Evolutionary conservation across 2,113 vertebrate genomes (phyloP).

Genomic region (Casuarius casuarius): DNA sequence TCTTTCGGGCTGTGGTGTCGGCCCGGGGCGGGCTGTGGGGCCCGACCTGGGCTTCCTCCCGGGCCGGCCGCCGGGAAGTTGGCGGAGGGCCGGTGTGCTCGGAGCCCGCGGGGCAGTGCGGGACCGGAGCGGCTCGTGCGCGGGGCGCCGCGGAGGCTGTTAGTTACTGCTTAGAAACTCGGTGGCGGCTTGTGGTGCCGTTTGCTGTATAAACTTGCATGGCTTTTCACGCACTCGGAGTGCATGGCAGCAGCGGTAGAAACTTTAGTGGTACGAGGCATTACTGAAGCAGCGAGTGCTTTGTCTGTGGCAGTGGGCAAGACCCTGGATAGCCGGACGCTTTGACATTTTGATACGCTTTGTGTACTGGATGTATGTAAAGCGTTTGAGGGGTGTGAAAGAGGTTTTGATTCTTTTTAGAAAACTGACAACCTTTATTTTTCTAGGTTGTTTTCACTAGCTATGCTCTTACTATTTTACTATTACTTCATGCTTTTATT

Average conservation of each 20-base stretch:
- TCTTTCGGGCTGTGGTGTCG: neutral
- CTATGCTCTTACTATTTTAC: neutral
- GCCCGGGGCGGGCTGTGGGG: too few relatives aligned
- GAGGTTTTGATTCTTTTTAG: neutral
- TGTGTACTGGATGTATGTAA: neutral
- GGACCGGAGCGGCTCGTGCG: neutral
- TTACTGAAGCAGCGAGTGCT: neutral
- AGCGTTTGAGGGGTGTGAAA: neutral
- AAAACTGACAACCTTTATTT: neutral
- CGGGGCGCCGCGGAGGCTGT: neutral
- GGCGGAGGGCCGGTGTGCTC: neutral
- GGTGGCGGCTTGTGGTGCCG: neutral
- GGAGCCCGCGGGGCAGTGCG: neutral
- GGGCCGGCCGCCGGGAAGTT: too few relatives aligned
- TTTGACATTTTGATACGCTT: rapidly evolving
- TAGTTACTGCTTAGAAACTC: neutral
- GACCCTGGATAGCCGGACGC: rapidly evolving
- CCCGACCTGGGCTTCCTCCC: too few relatives aligned
- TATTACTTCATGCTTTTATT: neutral
- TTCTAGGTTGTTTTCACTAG: neutral
- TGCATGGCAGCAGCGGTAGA: neutral
- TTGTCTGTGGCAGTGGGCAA: neutral
- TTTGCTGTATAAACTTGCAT: neutral
- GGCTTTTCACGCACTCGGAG: neutral
- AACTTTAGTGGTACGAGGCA: neutral